Evolutionary conservation across 2,797 vertebrate genomes (phyloP), one percentile per base, ranked within the genome.

Genomic region (Macropodus opercularis): DNA sequence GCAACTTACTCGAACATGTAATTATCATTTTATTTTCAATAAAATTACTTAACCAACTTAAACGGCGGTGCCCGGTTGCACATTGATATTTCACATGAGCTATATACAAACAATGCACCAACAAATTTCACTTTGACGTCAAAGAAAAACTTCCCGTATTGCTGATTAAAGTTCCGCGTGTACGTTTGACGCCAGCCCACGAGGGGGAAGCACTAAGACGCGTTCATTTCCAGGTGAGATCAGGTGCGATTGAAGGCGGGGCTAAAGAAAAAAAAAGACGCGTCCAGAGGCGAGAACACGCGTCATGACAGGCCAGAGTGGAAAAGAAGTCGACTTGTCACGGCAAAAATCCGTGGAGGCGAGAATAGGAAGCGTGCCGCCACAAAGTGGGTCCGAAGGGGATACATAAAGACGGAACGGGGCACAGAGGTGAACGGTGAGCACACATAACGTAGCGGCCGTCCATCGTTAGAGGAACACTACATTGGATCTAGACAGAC

Each of bases 231-330:
- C 81, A 86, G 83, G 86, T 88, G 68, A 63, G 42, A 48, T 70
- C 72, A 80, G 78, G 83, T 80, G 57, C 57, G 38, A 32, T 4
- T 11, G 22, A 46, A 34, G 87, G 85, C 62, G 82, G 84, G 80
- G 81, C 72, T 39, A 54, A 7, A 8, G 4, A 15, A 2, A 15
- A 15, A 2, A 15, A 36, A 9, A 65, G 6, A 43, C 41, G 7
- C 50, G 44, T 66, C 31, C 15, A 57, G 50, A 29, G 47, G 14
- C 58, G 51, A 17, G 24, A 32, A 17, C 66, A 29, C 78, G 64
- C 56, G 79, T 76, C 42, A 64, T 71, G 70, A 81, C 82, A 82
- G 76, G 79, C 51, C 48, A 10, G 22, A 26, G 62, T 36, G 47
- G 24, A 41, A 12, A 13, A 60, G 17, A 60, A 69, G 49, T 51